These are phyloP conservation scores for Phyllopteryx taeniolatus DNA, from an alignment of 2,113 vertebrate species.

Conservation along the genomic window DNA sequence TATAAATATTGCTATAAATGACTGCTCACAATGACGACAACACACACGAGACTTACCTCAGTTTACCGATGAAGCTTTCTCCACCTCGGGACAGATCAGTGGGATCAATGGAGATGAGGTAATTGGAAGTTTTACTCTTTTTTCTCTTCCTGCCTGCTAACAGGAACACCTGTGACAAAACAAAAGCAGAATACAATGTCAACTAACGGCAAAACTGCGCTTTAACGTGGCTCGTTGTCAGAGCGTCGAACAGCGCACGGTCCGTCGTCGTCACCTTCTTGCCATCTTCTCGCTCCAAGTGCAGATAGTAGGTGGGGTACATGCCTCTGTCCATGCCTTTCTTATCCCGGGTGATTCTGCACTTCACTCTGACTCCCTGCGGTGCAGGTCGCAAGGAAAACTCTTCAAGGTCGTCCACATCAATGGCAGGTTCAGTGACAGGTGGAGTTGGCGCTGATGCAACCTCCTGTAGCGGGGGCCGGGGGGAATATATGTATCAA, in stretches of 20 bases:
- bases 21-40: neutral
- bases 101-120: slow-evolving; percentile 98
- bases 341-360: slow-evolving; percentile 97
- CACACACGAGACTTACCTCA: slow-evolving; percentile 76
- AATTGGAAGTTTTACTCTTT: slow-evolving; percentile 99
- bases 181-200: neutral
- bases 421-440: slow-evolving; percentile 80
- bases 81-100: slow-evolving; percentile 96
- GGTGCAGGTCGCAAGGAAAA: slow-evolving; percentile 90
- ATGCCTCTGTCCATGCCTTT: slow-evolving; percentile 99
- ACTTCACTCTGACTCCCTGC: slow-evolving; percentile 92
- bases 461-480: slow-evolving; percentile 77
- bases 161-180: slow-evolving; percentile 84
- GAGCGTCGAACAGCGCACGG: neutral
- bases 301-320: slow-evolving; percentile 99
- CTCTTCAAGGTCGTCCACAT: slow-evolving; percentile 92
- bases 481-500: neutral
- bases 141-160: slow-evolving; percentile 97
- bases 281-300: slow-evolving; percentile 94
- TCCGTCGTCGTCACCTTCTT: slow-evolving; percentile 86
- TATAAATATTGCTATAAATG: neutral
- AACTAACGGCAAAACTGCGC: too few species aligned
- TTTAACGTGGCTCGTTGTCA: neutral
- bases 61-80: slow-evolving; percentile 97
- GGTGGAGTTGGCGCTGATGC: slow-evolving; percentile 90